Conservation (phyloP, 1,140 invertebrate species). For the Xylocopa sonorina region DNA sequence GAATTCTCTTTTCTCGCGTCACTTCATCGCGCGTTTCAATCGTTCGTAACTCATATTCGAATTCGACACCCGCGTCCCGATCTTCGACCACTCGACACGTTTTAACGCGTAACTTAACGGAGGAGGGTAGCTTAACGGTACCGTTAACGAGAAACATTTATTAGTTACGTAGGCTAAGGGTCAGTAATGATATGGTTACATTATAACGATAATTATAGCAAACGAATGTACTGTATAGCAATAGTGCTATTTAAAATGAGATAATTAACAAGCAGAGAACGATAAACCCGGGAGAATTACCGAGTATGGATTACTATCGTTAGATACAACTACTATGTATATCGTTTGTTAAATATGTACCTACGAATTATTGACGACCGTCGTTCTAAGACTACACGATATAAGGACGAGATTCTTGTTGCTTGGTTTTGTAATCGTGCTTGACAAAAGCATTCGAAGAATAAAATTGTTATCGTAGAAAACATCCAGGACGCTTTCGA, state of each 20-base stretch:
- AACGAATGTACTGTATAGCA: slow-evolving; percentile 65
- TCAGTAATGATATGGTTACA: slow-evolving; percentile 48
- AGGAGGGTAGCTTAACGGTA: slow-evolving; percentile 41
- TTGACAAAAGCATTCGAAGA: slow-evolving; percentile 76
- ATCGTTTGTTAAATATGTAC: slow-evolving; percentile 79
- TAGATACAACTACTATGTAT: slow-evolving; percentile 74
- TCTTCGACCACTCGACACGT: slow-evolving; percentile 31
- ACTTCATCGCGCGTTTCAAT: not conserved
- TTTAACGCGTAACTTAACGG: slow-evolving; percentile 25
- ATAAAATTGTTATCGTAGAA: slow-evolving; percentile 81
- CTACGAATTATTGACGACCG: slow-evolving; percentile 65
- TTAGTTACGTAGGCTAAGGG: slow-evolving; percentile 55
- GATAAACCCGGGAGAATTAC: slow-evolving; percentile 42
- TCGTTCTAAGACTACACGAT: slow-evolving; percentile 66
- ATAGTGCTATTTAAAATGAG: slow-evolving; percentile 56
- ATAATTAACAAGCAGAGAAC: slow-evolving; percentile 29
- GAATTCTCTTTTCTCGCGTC: too few species aligned
- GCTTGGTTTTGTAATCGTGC: slow-evolving; percentile 83
- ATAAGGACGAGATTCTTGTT: slow-evolving; percentile 77
- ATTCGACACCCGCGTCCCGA: slow-evolving; percentile 35
- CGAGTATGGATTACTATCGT: slow-evolving; percentile 72
- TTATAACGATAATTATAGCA: slow-evolving; percentile 63
- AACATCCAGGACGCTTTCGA: not conserved
- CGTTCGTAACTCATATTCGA: not conserved
- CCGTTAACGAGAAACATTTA: slow-evolving; percentile 41